Percentiles rank a stretch among this genome's conserved stretches.
phyloP scores from a whole-genome alignment of 2,797 vertebrate genomes.

The Loriculus beryllinus region DNA sequence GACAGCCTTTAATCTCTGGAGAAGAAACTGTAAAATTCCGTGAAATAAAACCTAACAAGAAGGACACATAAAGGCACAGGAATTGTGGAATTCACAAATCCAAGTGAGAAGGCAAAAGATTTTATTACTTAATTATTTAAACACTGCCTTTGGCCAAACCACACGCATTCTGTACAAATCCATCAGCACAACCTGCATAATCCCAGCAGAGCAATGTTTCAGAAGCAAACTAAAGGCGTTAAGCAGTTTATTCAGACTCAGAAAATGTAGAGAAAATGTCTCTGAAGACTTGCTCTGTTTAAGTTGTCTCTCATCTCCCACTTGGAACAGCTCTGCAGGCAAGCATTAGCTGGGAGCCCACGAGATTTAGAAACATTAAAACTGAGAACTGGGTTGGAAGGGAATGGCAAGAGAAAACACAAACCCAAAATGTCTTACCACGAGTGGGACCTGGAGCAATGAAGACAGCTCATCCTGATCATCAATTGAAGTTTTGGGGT shows the following conservation, averaged over 20 bases:
- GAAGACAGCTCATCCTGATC: slow-evolving; percentile 98
- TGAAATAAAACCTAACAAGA: background rate
- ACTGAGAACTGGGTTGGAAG: background rate
- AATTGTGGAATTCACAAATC: background rate
- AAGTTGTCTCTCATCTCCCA: background rate
- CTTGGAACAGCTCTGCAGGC: background rate
- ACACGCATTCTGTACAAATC: background rate
- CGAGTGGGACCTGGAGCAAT: slow-evolving; percentile 93
- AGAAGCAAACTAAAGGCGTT: background rate
- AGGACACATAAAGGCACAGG: background rate
- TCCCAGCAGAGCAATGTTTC: background rate
- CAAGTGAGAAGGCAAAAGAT: background rate
- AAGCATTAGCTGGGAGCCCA: background rate
- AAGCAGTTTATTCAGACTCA: background rate
- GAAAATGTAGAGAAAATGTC: background rate
- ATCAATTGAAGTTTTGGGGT: slow-evolving; percentile 93
- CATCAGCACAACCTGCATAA: background rate
- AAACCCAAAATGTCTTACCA: slow-evolving; percentile 81
- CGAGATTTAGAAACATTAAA: background rate
- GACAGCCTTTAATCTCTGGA: background rate
- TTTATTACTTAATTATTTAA: background rate
- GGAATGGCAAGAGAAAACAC: background rate
- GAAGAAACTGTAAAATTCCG: background rate
- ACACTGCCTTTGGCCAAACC: background rate
- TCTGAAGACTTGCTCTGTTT: background rate